These are phyloP conservation scores for Cerceris ruficornis DNA, from an alignment of 2,888 invertebrate species.

Conservation along the genomic window DNA sequence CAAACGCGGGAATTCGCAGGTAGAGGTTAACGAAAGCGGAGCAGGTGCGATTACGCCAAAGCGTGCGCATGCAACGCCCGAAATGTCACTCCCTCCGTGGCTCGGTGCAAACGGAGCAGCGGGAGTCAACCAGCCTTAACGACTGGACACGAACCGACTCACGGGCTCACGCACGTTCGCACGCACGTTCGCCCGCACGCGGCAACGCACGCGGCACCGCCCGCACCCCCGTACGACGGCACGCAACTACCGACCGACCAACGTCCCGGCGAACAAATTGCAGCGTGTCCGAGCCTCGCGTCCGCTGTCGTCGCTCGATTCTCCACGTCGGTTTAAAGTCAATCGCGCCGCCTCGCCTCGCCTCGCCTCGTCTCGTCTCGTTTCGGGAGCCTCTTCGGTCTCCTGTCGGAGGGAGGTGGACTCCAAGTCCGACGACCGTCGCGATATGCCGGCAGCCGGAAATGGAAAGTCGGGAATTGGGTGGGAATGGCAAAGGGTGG, in stretches of 20 bases:
- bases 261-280: not conserved
- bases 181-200: constrained; percentile 19
- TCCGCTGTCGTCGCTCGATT: too few species aligned
- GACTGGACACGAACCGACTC: constrained; percentile 57
- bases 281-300: too few species aligned
- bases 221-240: not conserved
- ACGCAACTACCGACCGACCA: constrained; percentile 14
- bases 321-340: too few species aligned
- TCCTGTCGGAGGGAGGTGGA: too few species aligned
- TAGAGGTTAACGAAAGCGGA: constrained; percentile 17
- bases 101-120: constrained; percentile 40
- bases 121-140: constrained; percentile 61
- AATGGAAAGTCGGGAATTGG: too few species aligned
- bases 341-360: too few species aligned
- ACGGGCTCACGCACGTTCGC: constrained; percentile 13
- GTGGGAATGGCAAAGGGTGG: too few species aligned
- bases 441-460: too few species aligned
- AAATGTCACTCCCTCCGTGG: constrained; percentile 74
- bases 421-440: too few species aligned
- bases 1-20: not conserved
- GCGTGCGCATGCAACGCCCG: constrained; percentile 71
- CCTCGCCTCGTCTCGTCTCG: too few species aligned
- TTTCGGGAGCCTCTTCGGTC: too few species aligned
- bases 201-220: not conserved
- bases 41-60: constrained; percentile 77